Evolutionary conservation across 2,797 vertebrate genomes (phyloP), one percentile per base, ranked within the genome.

Genomic region (Scarus forsteni): DNA sequence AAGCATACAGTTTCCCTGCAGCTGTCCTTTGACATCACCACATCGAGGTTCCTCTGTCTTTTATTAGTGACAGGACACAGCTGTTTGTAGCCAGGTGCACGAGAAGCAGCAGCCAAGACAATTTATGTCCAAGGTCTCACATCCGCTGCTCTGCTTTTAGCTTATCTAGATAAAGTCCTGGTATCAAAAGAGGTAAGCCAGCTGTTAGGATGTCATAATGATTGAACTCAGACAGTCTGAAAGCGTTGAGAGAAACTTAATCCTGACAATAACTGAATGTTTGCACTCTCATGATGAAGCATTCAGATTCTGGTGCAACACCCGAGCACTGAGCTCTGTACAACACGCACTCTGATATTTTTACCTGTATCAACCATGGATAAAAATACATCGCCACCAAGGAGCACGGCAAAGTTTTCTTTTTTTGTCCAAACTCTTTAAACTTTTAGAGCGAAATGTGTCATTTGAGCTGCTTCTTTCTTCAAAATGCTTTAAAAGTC

Each of bases 51-150:
- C 9, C 36, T 40, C 34, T 3, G 44, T 11, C 40, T 44, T 18
- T 38, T 14, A 3, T 70, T 46, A 39, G 27, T 60, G 35, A 49
- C 56, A 36, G 43, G 46, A 12, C 53, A 52, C 73, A 83, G 73
- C 69, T 77, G 77, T n/a, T 60, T 46, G 43, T 36, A 44, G 49
- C 61, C 81, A 86, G 74, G 65, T 83, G 83, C 67, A 70, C 40
- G 27, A 53, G 35, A 61, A 45, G 27, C 27, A 63, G 36, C 45
- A 73, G 77, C 71, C 65, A 68, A 72, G 36, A 64, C 11, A 18
- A 16, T 51, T 74, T 56, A 15, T 35, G n/a, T 66, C 50, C 46
- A 44, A 61, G 27, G 19, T 27, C 49, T 69, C 68, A 68, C 56
- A 73, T 65, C 65, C 15, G 9, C 70, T 71, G 16, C 39, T 67